Conservation (phyloP, 2,797 vertebrate species). For the Sebastes jordani region DNA sequence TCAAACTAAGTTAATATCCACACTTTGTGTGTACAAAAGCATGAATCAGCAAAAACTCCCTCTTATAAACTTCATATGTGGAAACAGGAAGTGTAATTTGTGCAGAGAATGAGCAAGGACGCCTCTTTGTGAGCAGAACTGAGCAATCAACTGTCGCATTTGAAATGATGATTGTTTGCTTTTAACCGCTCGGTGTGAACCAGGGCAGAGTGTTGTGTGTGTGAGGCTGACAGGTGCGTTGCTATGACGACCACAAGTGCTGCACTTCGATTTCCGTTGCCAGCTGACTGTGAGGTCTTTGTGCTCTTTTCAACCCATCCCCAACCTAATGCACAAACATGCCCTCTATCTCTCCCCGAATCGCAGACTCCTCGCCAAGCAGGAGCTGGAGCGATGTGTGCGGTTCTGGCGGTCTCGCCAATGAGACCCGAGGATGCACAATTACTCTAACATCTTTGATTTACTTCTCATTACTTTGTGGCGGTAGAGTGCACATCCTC, state of each 20-base stretch:
- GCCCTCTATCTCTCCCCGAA: slow-evolving; percentile 26
- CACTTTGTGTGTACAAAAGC: background rate
- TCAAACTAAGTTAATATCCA: background rate
- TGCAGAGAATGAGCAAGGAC: slow-evolving; percentile 12
- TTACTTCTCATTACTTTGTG: slow-evolving; percentile 61
- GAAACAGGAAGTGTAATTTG: slow-evolving; percentile 26
- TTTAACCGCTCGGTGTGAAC: slow-evolving; percentile 43
- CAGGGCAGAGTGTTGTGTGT: slow-evolving; percentile 15
- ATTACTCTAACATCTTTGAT: slow-evolving; percentile 63
- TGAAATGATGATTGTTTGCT: slow-evolving; percentile 53
- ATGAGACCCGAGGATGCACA: slow-evolving; percentile 51
- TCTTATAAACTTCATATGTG: background rate
- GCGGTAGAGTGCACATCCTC: slow-evolving; percentile 47
- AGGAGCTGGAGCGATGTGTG: slow-evolving; percentile 45
- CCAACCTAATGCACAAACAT: slow-evolving; percentile 38
- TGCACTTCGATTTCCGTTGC: slow-evolving; percentile 68
- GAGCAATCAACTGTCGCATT: slow-evolving; percentile 26
- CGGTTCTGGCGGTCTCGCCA: slow-evolving; percentile 35
- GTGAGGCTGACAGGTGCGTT: slow-evolving; percentile 57
- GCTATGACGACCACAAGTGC: slow-evolving; percentile 71
- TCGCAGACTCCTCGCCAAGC: slow-evolving; percentile 21
- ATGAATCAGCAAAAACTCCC: background rate
- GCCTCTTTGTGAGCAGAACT: slow-evolving; percentile 7
- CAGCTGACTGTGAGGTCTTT: slow-evolving; percentile 71
- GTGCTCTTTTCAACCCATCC: slow-evolving; percentile 53